phyloP scores from a whole-genome alignment of 2,888 invertebrate genomes.

The Tribolium freemani region DNA sequence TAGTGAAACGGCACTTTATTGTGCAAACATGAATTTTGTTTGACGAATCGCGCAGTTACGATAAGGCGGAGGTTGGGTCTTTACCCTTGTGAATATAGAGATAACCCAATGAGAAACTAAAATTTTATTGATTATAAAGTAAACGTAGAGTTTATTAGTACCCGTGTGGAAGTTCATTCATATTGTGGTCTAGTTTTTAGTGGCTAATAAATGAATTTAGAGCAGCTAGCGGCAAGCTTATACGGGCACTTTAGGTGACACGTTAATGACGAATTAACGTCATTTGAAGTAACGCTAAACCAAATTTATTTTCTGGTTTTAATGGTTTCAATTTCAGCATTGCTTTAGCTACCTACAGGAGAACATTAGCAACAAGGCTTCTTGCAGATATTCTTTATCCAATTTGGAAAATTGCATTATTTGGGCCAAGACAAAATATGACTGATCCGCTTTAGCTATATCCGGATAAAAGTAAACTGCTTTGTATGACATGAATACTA shows the following conservation, averaged over 20 bases:
- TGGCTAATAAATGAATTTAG: not conserved
- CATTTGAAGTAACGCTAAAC: not conserved
- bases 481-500: slow-evolving; percentile 1
- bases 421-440: slow-evolving; percentile 12
- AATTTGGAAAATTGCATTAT: slow-evolving; percentile 27
- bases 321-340: no score
- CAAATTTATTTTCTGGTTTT: not conserved
- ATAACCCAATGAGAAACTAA: not conserved
- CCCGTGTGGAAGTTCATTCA: slow-evolving; percentile 14
- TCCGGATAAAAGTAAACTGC: slow-evolving; percentile 18
- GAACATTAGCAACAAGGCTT: no score
- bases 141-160: slow-evolving; percentile 8
- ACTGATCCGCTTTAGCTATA: not conserved
- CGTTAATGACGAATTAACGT: not conserved
- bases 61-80: not conserved
- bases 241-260: slow-evolving; percentile 9
- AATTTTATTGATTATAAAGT: slow-evolving; percentile 2
- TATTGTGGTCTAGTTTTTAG: slow-evolving; percentile 23
- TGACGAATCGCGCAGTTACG: not conserved
- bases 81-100: not conserved
- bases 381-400: no score
- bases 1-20: not conserved
- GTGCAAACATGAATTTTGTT: not conserved
- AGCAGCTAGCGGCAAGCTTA: slow-evolving; percentile 6
- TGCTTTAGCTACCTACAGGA: no score